phyloP scores from a whole-genome alignment of 2,797 vertebrate genomes.

The Eremophila alpestris region DNA sequence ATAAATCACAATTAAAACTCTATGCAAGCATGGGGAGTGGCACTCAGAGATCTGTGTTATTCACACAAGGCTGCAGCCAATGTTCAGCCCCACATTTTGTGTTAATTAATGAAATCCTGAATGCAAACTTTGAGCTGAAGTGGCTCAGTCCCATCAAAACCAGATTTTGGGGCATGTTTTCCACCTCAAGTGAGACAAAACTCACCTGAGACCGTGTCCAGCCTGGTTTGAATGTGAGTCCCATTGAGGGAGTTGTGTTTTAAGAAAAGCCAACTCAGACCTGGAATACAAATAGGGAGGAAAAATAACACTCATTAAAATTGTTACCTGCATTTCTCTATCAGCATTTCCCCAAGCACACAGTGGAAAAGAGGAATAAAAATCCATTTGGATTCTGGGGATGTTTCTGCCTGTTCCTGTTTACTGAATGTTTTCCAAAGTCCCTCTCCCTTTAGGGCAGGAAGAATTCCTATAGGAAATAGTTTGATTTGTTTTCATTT shows the following conservation, averaged over 20 bases:
- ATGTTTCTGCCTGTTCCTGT: neutral
- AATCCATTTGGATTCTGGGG: neutral
- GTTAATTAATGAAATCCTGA: neutral
- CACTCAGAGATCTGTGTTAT: neutral
- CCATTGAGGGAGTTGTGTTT: accelerated
- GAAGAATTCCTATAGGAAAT: slow-evolving; percentile 5
- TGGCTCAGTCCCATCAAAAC: neutral
- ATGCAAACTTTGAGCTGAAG: neutral
- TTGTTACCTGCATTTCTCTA: neutral
- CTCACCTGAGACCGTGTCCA: neutral
- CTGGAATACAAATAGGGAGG: neutral
- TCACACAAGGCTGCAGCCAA: neutral
- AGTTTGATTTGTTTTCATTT: neutral
- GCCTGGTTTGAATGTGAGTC: neutral
- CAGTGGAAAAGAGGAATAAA: neutral
- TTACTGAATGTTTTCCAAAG: neutral
- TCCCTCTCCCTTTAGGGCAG: accelerated
- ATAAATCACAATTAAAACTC: neutral
- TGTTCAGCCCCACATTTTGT: neutral
- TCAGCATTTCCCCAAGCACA: accelerated
- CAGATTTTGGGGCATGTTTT: neutral
- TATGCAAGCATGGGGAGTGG: neutral
- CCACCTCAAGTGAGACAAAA: neutral
- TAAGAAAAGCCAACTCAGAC: neutral
- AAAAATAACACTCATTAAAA: neutral